Evolutionary conservation across 2,797 vertebrate genomes (phyloP).

Genomic region (Phalanger gymnotis): DNA sequence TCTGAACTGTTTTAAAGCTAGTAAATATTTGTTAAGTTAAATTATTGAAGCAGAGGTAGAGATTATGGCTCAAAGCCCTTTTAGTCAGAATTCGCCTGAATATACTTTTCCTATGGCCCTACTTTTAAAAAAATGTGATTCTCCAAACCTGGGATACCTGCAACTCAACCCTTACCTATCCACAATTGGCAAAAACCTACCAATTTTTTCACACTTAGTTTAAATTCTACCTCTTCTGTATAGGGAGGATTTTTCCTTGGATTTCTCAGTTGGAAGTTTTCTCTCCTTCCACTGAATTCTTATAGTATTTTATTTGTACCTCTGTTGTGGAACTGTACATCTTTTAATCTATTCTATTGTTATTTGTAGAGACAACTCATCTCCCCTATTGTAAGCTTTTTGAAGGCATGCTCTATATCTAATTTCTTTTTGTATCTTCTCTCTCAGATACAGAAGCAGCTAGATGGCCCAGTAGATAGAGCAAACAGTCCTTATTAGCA

Average conservation of each 20-base stretch:
- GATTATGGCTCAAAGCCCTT: not conserved
- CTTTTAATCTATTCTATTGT: not conserved
- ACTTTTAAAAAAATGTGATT: not conserved
- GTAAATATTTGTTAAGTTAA: not conserved
- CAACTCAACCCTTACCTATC: not conserved
- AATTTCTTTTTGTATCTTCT: not conserved
- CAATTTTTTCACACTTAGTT: not conserved
- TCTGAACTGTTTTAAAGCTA: not conserved
- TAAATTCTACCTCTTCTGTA: not conserved
- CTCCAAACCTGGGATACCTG: not conserved
- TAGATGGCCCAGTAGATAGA: not conserved
- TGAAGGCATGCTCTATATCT: not conserved
- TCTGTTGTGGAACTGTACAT: not conserved
- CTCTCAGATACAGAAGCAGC: not conserved
- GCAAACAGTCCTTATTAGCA: not conserved
- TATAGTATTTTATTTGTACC: not conserved
- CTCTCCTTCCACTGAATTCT: not conserved
- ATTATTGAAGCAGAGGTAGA: not conserved
- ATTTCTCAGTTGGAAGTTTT: not conserved
- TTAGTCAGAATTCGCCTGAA: not conserved
- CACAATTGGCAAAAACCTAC: not conserved
- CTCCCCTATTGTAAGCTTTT: not conserved
- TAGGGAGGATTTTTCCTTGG: not conserved
- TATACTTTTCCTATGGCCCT: not conserved
- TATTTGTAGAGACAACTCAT: not conserved